These are phyloP conservation scores for Apostichopus californicus DNA, from an alignment of 35 echinoderm and acorn worm species.

Conservation along the genomic window DNA sequence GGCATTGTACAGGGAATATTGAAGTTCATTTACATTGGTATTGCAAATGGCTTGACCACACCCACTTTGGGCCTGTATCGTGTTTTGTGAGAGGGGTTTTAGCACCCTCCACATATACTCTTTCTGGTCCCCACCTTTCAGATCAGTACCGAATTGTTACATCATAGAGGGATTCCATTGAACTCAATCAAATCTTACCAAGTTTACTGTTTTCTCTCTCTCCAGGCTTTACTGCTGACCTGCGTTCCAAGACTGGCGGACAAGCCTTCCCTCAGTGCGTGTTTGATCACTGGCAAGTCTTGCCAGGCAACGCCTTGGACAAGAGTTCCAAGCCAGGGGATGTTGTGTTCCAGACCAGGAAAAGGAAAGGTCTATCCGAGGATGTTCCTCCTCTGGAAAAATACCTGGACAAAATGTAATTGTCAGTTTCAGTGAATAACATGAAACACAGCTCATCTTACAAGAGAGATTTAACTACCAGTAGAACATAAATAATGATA, in stretches of 20 bases:
- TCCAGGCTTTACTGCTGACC: constrained; percentile 95
- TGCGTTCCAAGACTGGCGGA: constrained; percentile 90
- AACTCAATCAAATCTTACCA: too few relatives aligned
- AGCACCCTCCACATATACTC: too few relatives aligned
- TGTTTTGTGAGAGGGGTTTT: too few relatives aligned
- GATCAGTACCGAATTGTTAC: too few relatives aligned
- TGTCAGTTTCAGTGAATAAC: neutral
- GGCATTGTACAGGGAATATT: too few relatives aligned
- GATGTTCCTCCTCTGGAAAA: constrained; percentile 79
- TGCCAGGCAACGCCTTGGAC: constrained; percentile 65
- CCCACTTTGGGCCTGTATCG: too few relatives aligned
- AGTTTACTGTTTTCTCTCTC: too few relatives aligned
- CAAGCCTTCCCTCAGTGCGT: constrained; percentile 99
- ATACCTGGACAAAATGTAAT: constrained; percentile 95
- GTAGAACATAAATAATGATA: neutral
- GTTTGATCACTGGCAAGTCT: constrained; percentile 94
- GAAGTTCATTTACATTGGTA: too few relatives aligned
- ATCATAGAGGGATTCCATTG: too few relatives aligned
- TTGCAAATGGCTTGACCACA: too few relatives aligned
- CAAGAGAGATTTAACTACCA: neutral
- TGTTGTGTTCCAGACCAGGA: constrained; percentile 64
- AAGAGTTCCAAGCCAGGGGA: constrained; percentile 51
- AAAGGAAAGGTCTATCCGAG: constrained; percentile 90
- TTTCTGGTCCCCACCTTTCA: too few relatives aligned
- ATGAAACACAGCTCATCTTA: neutral